These are phyloP conservation scores for Scomber japonicus DNA, from an alignment of 2,113 vertebrate species.

Conservation along the genomic window DNA sequence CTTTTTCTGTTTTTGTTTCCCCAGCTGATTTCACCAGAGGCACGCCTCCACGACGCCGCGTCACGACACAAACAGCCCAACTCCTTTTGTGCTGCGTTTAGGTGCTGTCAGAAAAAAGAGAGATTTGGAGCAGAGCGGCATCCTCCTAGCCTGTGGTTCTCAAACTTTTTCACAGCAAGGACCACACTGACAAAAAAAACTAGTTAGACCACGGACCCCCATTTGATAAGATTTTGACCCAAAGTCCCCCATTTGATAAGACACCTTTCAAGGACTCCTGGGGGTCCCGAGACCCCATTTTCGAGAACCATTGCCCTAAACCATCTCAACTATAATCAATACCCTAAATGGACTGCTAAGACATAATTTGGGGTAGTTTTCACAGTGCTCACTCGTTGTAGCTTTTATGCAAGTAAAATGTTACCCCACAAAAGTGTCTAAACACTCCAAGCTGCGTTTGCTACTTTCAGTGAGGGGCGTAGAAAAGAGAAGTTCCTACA, in stretches of 20 bases:
- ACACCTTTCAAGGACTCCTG: too few relatives aligned
- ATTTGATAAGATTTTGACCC: too few relatives aligned
- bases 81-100: slow-evolving; percentile 65
- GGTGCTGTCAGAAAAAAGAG: neutral
- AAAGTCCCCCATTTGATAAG: too few relatives aligned
- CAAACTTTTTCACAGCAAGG: too few relatives aligned
- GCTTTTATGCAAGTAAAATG: neutral
- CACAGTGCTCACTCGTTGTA: neutral
- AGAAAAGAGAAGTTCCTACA: slow-evolving; percentile 25
- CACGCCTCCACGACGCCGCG: slow-evolving; percentile 77
- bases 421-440: neutral
- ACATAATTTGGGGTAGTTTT: neutral
- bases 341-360: accelerated
- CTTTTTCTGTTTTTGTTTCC: slow-evolving; percentile 82
- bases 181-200: too few relatives aligned
- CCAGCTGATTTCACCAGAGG: slow-evolving; percentile 79
- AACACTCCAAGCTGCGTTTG: neutral
- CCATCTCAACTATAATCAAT: neutral
- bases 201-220: too few relatives aligned
- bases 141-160: too few relatives aligned
- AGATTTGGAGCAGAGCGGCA: accelerated
- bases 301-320: too few relatives aligned
- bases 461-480: accelerated
- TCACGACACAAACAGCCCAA: slow-evolving; percentile 66
- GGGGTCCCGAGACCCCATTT: too few relatives aligned